These are phyloP conservation scores for Drosophila truncata DNA, from an alignment of 1,140 invertebrate genomes.

Conservation along the genomic window DNA sequence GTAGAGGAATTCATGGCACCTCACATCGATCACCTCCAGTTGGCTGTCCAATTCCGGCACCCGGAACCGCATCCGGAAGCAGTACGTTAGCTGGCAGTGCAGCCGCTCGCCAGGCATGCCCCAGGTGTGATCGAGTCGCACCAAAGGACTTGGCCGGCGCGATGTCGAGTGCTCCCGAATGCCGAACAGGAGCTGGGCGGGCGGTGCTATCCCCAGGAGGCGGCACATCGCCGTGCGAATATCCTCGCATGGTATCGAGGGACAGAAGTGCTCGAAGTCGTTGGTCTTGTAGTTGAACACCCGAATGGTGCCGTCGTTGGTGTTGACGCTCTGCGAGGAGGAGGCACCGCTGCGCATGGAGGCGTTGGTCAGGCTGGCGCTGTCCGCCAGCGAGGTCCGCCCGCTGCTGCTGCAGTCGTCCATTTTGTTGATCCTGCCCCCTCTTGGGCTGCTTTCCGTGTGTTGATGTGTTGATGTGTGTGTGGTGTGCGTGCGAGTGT, in stretches of 20 bases:
- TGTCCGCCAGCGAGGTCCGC: constrained; percentile 62
- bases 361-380: constrained; percentile 59
- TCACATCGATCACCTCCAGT: constrained; percentile 89
- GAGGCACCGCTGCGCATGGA: constrained; percentile 61
- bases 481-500: neutral
- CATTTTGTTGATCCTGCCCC: constrained; percentile 23
- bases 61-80: constrained; percentile 92
- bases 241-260: constrained; percentile 87
- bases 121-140: constrained; percentile 72
- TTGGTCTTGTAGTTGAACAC: constrained; percentile 38
- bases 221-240: constrained; percentile 90
- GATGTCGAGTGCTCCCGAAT: constrained; percentile 82
- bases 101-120: constrained; percentile 87
- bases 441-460: neutral
- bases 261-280: constrained; percentile 32
- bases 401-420: constrained; percentile 73
- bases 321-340: constrained; percentile 55
- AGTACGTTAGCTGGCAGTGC: constrained; percentile 87
- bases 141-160: neutral
- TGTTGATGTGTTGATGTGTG: too few relatives aligned
- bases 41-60: constrained; percentile 87
- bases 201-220: constrained; percentile 89
- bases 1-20: constrained; percentile 94
- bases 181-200: constrained; percentile 92
- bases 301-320: constrained; percentile 47